Percentiles rank a stretch among this genome's conserved stretches.
phyloP scores from a whole-genome alignment of 2,888 invertebrate species.

The Pristionchus exspectatus region DNA sequence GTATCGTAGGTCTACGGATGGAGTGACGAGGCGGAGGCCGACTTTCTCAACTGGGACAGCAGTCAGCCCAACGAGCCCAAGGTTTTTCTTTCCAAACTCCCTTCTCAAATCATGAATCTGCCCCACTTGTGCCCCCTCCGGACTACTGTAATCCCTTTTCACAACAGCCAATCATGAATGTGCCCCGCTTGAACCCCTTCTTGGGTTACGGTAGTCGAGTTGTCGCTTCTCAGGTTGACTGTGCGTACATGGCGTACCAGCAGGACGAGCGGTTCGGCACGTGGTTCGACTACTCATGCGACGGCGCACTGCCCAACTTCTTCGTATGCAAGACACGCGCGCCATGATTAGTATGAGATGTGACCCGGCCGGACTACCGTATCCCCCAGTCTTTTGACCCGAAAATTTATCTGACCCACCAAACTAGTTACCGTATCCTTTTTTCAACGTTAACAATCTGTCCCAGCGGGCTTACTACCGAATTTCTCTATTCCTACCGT shows the following conservation, averaged over 20 bases:
- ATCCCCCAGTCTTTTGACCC: not conserved
- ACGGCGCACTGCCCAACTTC: slow-evolving; percentile 73
- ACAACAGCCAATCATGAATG: not conserved
- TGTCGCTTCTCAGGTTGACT: slow-evolving; percentile 65
- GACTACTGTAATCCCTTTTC: not conserved
- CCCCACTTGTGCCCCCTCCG: not conserved
- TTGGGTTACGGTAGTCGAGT: not conserved
- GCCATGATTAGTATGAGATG: slow-evolving; percentile 55
- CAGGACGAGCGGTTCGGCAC: slow-evolving; percentile 74
- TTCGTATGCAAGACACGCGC: slow-evolving; percentile 74
- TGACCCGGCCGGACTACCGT: slow-evolving; percentile 20
- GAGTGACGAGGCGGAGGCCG: slow-evolving; percentile 69
- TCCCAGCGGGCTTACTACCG: not conserved
- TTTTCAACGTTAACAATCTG: not conserved
- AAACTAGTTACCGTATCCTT: not conserved
- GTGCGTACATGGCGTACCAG: slow-evolving; percentile 77
- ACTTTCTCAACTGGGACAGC: slow-evolving; percentile 75
- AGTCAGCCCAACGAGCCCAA: slow-evolving; percentile 76
- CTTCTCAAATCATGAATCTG: not conserved
- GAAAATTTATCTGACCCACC: not conserved
- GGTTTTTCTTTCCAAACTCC: slow-evolving; percentile 3
- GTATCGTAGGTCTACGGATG: slow-evolving; percentile 71
- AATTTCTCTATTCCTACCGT: not conserved
- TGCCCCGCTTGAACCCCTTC: not conserved
- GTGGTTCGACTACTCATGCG: slow-evolving; percentile 77